Base-by-base conservation (phyloP, 2,797 vertebrate species). In the Zonotrichia albicollis region DNA sequence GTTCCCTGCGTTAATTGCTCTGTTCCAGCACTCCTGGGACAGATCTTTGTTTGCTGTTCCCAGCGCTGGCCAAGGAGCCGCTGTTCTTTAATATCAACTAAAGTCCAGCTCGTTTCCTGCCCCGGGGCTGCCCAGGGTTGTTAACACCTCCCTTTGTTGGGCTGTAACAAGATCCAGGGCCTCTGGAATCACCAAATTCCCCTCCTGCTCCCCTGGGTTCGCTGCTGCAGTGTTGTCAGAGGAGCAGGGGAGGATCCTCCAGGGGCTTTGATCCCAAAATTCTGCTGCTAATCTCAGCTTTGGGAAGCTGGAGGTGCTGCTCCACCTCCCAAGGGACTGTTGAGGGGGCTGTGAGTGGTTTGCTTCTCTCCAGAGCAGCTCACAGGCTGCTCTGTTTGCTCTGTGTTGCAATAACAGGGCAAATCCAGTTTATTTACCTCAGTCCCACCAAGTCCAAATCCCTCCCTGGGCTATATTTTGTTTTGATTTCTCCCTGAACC, bases 11-110 rank as follows among this genome's bases (percentile, higher is more conserved):
- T 29, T 90, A 32, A 60, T 85, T 51, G 90, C 86, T 67, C 30
- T 0, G 38, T 50, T n/a, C 17, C 86, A 13, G 19, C 34, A 20
- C 40, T 54, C 71, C 42, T 18, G 51, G 83, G 77, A 89, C 78
- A 40, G 42, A 40, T 43, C 78, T 92, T 95, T 94, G 80, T 95
- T 95, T 96, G 94, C 68, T 95, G 77, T 96, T 95, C 94, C 86
- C 90, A 68, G 87, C 11, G 0, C 85, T 48, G 80, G 83, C 80
- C 32, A 51, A 73, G 84, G 22, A 87, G 29, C 45, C 0, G 5
- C 70, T 2, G 65, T 10, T 77, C 6, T 61, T 62, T 11, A 20
- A 22, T 21, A 54, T 51, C 29, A 92, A 70, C 60, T 20, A 16
- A 58, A 80, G 84, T 78, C 76, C 88, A 5, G 85, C 80, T 86